phyloP scores from a whole-genome alignment of 2,113 vertebrate genomes.

The Hemibagrus wyckioides region DNA sequence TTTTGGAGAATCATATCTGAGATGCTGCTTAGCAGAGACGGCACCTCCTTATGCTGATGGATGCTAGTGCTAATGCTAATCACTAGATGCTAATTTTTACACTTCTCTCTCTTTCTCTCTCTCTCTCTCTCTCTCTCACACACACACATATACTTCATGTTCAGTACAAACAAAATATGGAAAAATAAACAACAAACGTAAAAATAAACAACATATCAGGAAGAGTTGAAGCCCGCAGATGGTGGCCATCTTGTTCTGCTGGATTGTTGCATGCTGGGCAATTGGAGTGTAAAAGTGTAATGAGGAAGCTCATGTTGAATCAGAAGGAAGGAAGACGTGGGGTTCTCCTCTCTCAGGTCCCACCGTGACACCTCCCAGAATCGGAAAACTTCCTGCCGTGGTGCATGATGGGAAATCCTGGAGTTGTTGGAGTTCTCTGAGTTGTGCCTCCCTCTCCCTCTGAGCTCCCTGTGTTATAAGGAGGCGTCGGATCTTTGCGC shows the following conservation, averaged over 20 bases:
- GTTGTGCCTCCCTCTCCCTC: conserved; percentile 67
- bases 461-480: conserved; percentile 72
- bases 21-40: not conserved
- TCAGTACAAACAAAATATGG: not conserved
- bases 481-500: conserved; percentile 70
- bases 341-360: conserved; percentile 16
- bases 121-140: conserved; percentile 22
- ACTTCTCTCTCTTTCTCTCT: conserved; percentile 16
- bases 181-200: not conserved
- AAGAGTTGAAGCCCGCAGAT: not conserved
- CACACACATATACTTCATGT: not conserved
- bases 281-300: not conserved
- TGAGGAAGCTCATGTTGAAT: conserved; percentile 29
- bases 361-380: not conserved
- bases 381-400: conserved; percentile 49
- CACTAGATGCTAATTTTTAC: conserved; percentile 30
- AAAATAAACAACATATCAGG: not conserved
- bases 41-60: not conserved
- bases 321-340: conserved; percentile 23
- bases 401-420: conserved; percentile 60
- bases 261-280: conserved; percentile 11
- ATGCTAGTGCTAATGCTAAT: conserved; percentile 12
- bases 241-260: not conserved
- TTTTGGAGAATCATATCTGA: not conserved
- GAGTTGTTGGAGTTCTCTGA: conserved; percentile 55